These are phyloP conservation scores for Sinonovacula constricta DNA, from an alignment of 1,140 invertebrate species.

Conservation along the genomic window DNA sequence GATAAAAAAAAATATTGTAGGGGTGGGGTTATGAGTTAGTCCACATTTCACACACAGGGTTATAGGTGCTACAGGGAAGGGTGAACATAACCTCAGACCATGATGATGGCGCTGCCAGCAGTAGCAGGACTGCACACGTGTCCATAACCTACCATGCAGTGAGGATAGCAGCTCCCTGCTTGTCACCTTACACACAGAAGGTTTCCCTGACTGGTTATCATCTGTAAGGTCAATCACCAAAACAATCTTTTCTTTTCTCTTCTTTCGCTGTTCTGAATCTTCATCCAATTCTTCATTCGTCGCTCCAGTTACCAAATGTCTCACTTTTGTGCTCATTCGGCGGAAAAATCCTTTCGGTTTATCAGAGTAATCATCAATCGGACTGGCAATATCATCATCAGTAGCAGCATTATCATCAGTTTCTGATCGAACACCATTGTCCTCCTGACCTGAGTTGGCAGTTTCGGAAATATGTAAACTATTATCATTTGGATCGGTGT, in stretches of 20 bases:
- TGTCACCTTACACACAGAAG: constrained; percentile 50
- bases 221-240: constrained; percentile 58
- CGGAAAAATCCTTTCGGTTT: constrained; percentile 57
- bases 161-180: constrained; percentile 57
- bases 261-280: constrained; percentile 17
- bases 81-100: no score
- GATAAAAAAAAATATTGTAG: no score
- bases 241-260: constrained; percentile 8
- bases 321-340: constrained; percentile 68
- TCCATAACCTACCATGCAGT: constrained; percentile 49
- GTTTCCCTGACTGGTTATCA: constrained; percentile 56
- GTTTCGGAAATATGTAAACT: background rate
- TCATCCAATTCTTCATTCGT: constrained; percentile 40
- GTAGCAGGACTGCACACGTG: constrained; percentile 53
- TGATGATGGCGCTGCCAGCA: no score
- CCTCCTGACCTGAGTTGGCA: constrained; percentile 1
- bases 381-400: constrained; percentile 12
- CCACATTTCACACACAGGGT: no score
- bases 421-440: background rate
- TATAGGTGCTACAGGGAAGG: no score
- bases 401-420: constrained; percentile 13
- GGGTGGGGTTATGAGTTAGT: no score
- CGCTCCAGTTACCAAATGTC: constrained; percentile 47
- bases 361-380: constrained; percentile 1
- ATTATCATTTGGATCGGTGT: background rate